Conservation (phyloP, 2,113 vertebrate genomes). For the Peromyscus californicus region DNA sequence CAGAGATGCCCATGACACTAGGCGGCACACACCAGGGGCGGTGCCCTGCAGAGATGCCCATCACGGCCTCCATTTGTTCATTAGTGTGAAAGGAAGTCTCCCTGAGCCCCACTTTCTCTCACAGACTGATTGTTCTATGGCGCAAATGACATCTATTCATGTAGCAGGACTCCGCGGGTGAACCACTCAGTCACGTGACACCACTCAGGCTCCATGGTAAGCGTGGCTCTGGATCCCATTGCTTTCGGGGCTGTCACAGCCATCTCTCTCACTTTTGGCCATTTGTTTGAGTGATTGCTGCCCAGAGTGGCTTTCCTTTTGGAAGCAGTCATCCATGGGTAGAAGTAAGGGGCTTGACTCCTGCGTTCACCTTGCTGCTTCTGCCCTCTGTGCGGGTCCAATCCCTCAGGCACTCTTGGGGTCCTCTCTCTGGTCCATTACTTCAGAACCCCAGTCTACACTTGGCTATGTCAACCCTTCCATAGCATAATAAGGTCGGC, state of each 20-base stretch:
- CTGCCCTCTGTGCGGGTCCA: rapidly evolving
- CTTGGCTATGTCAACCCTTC: neutral
- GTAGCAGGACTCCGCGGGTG: neutral
- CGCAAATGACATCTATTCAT: too few species aligned
- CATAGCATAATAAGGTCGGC: too few species aligned
- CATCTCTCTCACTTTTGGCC: too few species aligned
- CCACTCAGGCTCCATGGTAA: rapidly evolving
- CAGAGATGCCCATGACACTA: too few species aligned
- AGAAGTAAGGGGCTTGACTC: neutral
- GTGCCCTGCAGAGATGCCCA: neutral
- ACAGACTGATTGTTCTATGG: too few species aligned
- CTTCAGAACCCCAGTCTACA: neutral
- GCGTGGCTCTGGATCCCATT: rapidly evolving
- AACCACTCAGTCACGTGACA: rapidly evolving
- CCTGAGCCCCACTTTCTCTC: neutral
- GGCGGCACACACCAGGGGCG: too few species aligned
- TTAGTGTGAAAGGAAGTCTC: neutral
- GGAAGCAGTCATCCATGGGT: neutral
- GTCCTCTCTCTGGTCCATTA: rapidly evolving
- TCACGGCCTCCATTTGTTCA: neutral
- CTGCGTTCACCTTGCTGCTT: neutral
- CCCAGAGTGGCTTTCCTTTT: neutral
- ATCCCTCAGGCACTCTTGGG: neutral
- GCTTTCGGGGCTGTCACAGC: rapidly evolving
- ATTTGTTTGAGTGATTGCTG: neutral